A percentile compares a stretch with the other conserved stretches of the same genome.
These are phyloP conservation scores for Philopotamus ludificatus DNA, from an alignment of 1,140 invertebrate species.

Conservation along the genomic window DNA sequence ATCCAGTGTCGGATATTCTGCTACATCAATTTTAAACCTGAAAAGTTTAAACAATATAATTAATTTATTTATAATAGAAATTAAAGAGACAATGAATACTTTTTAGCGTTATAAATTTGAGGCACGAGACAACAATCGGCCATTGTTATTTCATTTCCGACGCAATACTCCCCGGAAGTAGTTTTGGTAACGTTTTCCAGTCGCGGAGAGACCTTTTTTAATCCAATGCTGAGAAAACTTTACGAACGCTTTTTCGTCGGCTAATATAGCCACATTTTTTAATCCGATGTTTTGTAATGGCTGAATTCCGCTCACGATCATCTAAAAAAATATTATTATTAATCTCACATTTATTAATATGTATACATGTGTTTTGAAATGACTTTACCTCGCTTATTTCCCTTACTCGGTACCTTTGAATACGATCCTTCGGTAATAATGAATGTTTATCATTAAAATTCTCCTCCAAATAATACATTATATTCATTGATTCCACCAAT, in stretches of 20 bases:
- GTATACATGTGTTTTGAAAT: neutral
- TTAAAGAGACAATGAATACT: conserved; percentile 47
- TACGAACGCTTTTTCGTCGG: conserved; percentile 71
- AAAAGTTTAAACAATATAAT: conserved; percentile 22
- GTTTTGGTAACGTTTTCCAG: conserved; percentile 79
- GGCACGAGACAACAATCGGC: conserved; percentile 93
- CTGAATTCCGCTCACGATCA: conserved; percentile 89
- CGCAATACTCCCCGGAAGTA: conserved; percentile 85
- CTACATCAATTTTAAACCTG: conserved; percentile 47
- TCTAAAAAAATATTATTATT: conserved; percentile 67
- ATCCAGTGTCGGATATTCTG: conserved; percentile 45
- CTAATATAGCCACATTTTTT: conserved; percentile 67
- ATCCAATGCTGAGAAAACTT: conserved; percentile 89
- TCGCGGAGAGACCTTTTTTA: conserved; percentile 76
- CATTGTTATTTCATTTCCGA: conserved; percentile 87
- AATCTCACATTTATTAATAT: too few relatives aligned
- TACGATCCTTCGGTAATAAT: conserved; percentile 45
- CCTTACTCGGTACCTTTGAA: conserved; percentile 47
- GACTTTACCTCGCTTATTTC: conserved; percentile 51
- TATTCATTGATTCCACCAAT: conserved; percentile 53
- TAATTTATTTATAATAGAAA: conserved; percentile 31
- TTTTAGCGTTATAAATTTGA: conserved; percentile 83
- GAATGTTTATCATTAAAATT: conserved; percentile 44
- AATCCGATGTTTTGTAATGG: conserved; percentile 91
- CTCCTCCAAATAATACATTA: conserved; percentile 53